phyloP scores from a whole-genome alignment of 2,113 vertebrate genomes.

The Aegithalos caudatus region DNA sequence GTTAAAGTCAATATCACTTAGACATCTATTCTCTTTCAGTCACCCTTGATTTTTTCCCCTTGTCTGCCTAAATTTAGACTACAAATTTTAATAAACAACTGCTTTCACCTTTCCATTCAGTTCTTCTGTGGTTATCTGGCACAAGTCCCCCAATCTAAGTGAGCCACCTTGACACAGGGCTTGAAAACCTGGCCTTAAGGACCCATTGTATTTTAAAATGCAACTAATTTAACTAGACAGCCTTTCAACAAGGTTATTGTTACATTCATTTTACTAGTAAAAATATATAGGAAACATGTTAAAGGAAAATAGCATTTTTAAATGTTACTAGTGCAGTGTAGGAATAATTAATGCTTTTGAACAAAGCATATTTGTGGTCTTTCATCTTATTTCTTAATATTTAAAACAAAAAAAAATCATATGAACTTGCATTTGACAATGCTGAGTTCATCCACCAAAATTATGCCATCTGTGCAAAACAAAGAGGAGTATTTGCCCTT shows the following conservation, averaged over 20 bases:
- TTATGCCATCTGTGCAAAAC: not conserved
- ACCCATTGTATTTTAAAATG: not conserved
- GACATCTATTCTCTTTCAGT: not conserved
- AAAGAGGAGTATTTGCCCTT: not conserved
- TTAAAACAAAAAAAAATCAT: not conserved
- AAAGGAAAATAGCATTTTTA: not conserved
- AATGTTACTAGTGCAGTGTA: not conserved
- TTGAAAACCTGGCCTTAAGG: not conserved
- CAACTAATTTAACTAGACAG: not conserved
- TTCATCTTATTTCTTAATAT: not conserved
- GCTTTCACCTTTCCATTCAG: not conserved
- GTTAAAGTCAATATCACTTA: not conserved
- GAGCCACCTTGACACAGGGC: not conserved
- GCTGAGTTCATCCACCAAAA: not conserved
- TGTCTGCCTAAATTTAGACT: not conserved
- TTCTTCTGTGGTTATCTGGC: not conserved
- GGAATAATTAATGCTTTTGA: not conserved
- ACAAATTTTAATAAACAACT: not conserved
- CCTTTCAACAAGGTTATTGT: not conserved
- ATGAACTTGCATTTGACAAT: not conserved
- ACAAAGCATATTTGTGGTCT: not conserved
- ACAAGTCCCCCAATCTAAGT: not conserved
- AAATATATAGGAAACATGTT: not conserved
- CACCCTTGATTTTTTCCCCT: not conserved
- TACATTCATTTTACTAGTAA: not conserved